Evolutionary conservation across 2,888 invertebrate genomes (phyloP).

Genomic region (Mythimna ferrago): DNA sequence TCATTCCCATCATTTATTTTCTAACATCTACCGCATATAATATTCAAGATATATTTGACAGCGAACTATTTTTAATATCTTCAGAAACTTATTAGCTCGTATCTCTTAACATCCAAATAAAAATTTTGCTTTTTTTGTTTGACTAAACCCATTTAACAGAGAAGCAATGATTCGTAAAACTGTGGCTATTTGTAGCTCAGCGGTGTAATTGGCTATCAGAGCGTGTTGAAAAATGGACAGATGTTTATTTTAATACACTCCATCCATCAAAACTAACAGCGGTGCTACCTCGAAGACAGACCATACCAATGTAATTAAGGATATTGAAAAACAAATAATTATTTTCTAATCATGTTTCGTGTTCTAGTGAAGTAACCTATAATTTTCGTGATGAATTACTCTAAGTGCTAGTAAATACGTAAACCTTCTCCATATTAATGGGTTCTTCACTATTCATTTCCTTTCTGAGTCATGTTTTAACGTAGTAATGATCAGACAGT

Average conservation of each 20-base stretch:
- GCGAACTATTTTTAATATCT: slow-evolving; percentile 41
- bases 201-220: slow-evolving; percentile 73
- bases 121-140: slow-evolving; percentile 35
- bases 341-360: slow-evolving; percentile 60
- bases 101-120: slow-evolving; percentile 34
- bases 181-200: slow-evolving; percentile 72
- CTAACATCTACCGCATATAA: slow-evolving; percentile 13
- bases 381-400: slow-evolving; percentile 57
- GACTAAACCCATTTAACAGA: slow-evolving; percentile 58
- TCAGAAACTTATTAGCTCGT: slow-evolving; percentile 52
- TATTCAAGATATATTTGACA: slow-evolving; percentile 51
- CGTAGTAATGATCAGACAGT: slow-evolving; percentile 27
- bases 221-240: slow-evolving; percentile 76
- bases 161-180: slow-evolving; percentile 71
- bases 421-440: slow-evolving; percentile 47
- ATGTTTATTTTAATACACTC: slow-evolving; percentile 77
- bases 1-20: slow-evolving; percentile 1
- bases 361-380: slow-evolving; percentile 41
- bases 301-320: slow-evolving; percentile 52
- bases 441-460: slow-evolving; percentile 46
- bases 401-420: slow-evolving; percentile 50
- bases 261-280: slow-evolving; percentile 73
- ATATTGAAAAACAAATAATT: slow-evolving; percentile 62
- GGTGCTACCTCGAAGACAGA: slow-evolving; percentile 65
- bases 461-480: slow-evolving; percentile 30